phyloP scores from a whole-genome alignment of 1,140 invertebrate genomes.

The Acromyrmex charruanus region DNA sequence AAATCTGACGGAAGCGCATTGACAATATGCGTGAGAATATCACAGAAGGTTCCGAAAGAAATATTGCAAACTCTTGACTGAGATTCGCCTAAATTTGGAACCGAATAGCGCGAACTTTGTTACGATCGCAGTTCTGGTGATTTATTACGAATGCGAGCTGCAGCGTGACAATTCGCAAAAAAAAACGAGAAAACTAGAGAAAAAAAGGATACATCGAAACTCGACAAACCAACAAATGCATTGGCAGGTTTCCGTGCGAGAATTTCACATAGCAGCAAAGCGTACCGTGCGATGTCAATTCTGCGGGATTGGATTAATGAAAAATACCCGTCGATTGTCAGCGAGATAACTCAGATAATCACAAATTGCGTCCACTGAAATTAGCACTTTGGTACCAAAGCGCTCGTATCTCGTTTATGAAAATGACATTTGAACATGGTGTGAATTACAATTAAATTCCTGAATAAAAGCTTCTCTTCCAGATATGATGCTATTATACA shows the following conservation, averaged over 20 bases:
- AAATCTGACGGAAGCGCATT: not conserved
- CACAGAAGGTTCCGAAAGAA: constrained; percentile 22
- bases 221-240: constrained; percentile 28
- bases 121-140: constrained; percentile 34
- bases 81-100: constrained; percentile 57
- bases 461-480: not conserved
- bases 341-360: constrained; percentile 27
- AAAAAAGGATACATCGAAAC: constrained; percentile 4
- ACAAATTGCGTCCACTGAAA: not conserved
- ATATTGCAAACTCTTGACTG: constrained; percentile 49
- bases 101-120: constrained; percentile 52
- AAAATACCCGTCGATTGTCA: constrained; percentile 54
- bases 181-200: not conserved
- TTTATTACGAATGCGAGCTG: constrained; percentile 34
- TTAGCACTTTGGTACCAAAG: not conserved
- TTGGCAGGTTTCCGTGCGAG: constrained; percentile 19
- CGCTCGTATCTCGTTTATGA: not conserved
- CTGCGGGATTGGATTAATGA: constrained; percentile 59
- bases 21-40: constrained; percentile 42
- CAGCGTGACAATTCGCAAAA: constrained; percentile 12
- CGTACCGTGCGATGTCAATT: constrained; percentile 31
- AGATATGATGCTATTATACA: not conserved
- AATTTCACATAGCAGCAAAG: constrained; percentile 35
- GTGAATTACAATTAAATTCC: not conserved
- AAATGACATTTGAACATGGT: not conserved